phyloP scores from a whole-genome alignment of 2,797 vertebrate species.

The Leptoclinus maculatus region DNA sequence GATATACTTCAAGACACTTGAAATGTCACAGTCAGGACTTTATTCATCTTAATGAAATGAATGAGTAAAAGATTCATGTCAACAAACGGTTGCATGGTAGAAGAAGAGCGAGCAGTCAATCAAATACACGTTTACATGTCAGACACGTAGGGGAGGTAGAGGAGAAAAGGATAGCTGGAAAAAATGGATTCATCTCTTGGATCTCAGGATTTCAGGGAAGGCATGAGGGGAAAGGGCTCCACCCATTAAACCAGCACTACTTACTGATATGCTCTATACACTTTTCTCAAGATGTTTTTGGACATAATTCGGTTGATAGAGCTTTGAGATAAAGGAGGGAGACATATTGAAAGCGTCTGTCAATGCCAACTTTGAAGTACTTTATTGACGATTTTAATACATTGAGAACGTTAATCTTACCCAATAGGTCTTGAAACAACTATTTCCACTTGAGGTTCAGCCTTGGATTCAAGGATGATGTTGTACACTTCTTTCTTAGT shows the following conservation, averaged over 20 bases:
- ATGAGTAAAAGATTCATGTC: conserved; percentile 22
- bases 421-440: conserved; percentile 98
- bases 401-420: conserved; percentile 80
- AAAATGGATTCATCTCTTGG: conserved; percentile 14
- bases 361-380: conserved; percentile 8
- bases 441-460: conserved; percentile 98
- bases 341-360: conserved; percentile 68
- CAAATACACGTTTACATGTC: conserved; percentile 17
- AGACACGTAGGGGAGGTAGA: conserved; percentile 25
- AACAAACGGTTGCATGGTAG: conserved; percentile 13
- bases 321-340: conserved; percentile 83
- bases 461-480: conserved; percentile 99
- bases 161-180: conserved; percentile 31
- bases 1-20: neutral
- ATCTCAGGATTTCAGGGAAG: conserved; percentile 52
- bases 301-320: conserved; percentile 87
- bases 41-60: conserved; percentile 49
- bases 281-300: conserved; percentile 91
- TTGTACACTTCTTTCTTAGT: conserved; percentile 99
- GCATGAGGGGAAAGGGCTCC: conserved; percentile 48
- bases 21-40: conserved; percentile 20
- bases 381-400: neutral
- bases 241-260: conserved; percentile 72
- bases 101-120: conserved; percentile 33
- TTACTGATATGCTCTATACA: conserved; percentile 92